Base-by-base conservation (phyloP, 2,797 vertebrate species). In the Peromyscus eremicus region DNA sequence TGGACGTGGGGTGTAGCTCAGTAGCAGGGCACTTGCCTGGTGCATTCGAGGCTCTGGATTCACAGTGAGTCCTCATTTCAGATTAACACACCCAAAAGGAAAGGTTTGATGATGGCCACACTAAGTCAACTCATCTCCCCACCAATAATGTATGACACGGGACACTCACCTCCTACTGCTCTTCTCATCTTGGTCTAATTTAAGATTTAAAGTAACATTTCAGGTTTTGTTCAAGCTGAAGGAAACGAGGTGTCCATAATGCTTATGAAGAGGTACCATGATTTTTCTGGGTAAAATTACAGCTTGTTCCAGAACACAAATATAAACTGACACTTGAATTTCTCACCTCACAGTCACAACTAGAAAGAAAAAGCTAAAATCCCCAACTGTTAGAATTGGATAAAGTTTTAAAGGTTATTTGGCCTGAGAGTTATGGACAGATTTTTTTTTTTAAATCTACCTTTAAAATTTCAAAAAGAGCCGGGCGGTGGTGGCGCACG, bases 311-410 rank as follows among this genome's bases (percentile, higher is more conserved):
- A 80, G 43, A 76, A 80, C 27, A 62, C 73, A 97, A 95, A 96
- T 73, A 91, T 70, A 94, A 96, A 79, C 23, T 71, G 93, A 96
- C 95, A 89, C 49, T 94, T 94, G 84, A 94, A 81, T 66, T 94
- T 94, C 92, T 95, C 55, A 77, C 92, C 55, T 96, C 91, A 79
- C 13, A 52, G 81, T 96, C 52, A 62, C 52, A 80, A 82, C 49
- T 14, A 49, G 77, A 55, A 95, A 82, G 89, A 94, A 93, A 95
- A 97, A 91, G 66, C 77, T 76, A 89, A 71, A 93, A 55, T 79
- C 49, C 29, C 91, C 84, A 93, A 64, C 70, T 95, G 91, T 66
- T 55, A 82, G 57, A 95, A 89, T 0, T 68, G 70, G 85, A 89
- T 95, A 55, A 10, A 84, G 92, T 37, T 81, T 83, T 46, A 95